Evolutionary conservation across 1,140 invertebrate species (phyloP).

Genomic region (Magallana gigas): DNA sequence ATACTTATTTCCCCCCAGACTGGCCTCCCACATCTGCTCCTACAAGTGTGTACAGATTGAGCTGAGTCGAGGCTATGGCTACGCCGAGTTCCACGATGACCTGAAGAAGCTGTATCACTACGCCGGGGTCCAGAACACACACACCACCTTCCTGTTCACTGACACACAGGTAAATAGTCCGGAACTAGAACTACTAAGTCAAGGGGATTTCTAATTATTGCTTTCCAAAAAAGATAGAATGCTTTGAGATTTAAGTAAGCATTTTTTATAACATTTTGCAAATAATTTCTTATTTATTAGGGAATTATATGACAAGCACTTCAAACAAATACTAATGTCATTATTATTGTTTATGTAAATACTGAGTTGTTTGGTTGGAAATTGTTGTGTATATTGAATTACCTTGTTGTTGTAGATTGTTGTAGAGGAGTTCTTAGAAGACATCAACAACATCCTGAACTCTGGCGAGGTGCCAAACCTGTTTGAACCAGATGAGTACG

Average conservation of each 20-base stretch:
- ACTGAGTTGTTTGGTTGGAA: too few species aligned
- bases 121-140: slow-evolving; percentile 78
- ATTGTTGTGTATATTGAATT: too few species aligned
- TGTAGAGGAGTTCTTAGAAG: slow-evolving; percentile 91
- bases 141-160: slow-evolving; percentile 80
- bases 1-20: slow-evolving; percentile 58
- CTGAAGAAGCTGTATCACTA: slow-evolving; percentile 85
- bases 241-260: too few species aligned
- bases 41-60: slow-evolving; percentile 91
- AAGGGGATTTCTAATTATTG: too few species aligned
- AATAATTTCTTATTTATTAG: too few species aligned
- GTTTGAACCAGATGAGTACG: slow-evolving; percentile 89
- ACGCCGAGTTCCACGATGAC: slow-evolving; percentile 88
- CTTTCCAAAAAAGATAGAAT: too few species aligned
- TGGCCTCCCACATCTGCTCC: slow-evolving; percentile 78
- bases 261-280: too few species aligned
- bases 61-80: slow-evolving; percentile 90
- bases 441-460: slow-evolving; percentile 90
- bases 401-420: slow-evolving; percentile 80
- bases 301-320: too few species aligned
- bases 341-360: too few species aligned
- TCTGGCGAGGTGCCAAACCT: slow-evolving; percentile 80
- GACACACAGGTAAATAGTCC: slow-evolving; percentile 76
- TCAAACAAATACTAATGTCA: too few species aligned
- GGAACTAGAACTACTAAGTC: too few species aligned